These are phyloP conservation scores for Habropoda laboriosa DNA, from an alignment of 1,140 invertebrate species.

Conservation along the genomic window DNA sequence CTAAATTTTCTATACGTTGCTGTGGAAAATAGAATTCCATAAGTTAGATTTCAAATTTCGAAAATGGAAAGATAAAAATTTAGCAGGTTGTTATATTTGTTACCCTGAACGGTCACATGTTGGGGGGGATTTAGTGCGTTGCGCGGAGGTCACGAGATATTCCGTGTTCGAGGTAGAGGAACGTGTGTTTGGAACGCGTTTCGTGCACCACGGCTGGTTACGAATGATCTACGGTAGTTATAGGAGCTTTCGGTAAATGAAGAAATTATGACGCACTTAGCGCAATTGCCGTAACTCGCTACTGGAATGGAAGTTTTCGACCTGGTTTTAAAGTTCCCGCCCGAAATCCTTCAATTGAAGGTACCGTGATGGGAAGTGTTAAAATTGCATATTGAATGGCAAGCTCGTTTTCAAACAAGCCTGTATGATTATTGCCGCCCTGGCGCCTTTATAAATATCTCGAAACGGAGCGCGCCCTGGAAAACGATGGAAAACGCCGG, in stretches of 20 bases:
- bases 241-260: slow-evolving; percentile 22
- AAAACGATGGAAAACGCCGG: not conserved
- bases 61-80: no score
- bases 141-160: slow-evolving; percentile 29
- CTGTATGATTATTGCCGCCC: slow-evolving; percentile 2
- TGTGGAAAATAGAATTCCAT: not conserved
- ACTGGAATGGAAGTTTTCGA: slow-evolving; percentile 20
- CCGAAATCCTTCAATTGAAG: slow-evolving; percentile 17
- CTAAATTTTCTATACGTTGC: no score
- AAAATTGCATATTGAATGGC: slow-evolving; percentile 22
- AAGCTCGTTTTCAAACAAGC: not conserved
- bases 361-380: not conserved
- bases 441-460: slow-evolving; percentile 16
- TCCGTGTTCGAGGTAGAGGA: slow-evolving; percentile 7
- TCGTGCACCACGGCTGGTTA: slow-evolving; percentile 8
- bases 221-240: slow-evolving; percentile 28
- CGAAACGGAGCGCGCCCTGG: not conserved
- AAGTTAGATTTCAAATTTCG: not conserved
- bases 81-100: not conserved
- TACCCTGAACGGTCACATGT: slow-evolving; percentile 7
- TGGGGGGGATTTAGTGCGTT: slow-evolving; percentile 12
- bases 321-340: slow-evolving; percentile 21
- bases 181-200: slow-evolving; percentile 15
- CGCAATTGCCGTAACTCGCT: slow-evolving; percentile 8
- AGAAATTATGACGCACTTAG: slow-evolving; percentile 31